phyloP scores from a whole-genome alignment of 92 coral and sea anemone species.

The Siderastrea siderea region DNA sequence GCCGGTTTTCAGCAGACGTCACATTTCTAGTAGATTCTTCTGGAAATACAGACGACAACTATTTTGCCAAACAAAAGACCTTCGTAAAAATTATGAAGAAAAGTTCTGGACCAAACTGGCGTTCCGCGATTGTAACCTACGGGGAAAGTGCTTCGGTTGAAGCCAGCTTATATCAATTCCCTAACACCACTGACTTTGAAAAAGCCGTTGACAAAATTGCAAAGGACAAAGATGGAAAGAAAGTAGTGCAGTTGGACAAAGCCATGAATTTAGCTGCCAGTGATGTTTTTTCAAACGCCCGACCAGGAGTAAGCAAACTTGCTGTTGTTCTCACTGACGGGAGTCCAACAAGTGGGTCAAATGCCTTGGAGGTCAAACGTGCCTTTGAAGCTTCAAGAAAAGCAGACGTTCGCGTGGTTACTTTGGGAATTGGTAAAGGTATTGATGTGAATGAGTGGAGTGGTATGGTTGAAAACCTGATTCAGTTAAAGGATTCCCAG shows the following conservation, averaged over 20 bases:
- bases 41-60: slow-evolving; percentile 13
- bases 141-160: slow-evolving; percentile 39
- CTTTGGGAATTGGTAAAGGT: slow-evolving; percentile 50
- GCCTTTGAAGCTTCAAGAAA: slow-evolving; percentile 13
- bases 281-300: slow-evolving; percentile 56
- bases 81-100: slow-evolving; percentile 44
- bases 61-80: slow-evolving; percentile 48
- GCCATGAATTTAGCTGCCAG: slow-evolving; percentile 74
- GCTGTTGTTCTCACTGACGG: slow-evolving; percentile 67
- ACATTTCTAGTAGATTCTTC: slow-evolving; percentile 65
- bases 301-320: slow-evolving; percentile 52
- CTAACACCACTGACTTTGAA: slow-evolving; percentile 29
- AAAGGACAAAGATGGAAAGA: slow-evolving; percentile 10
- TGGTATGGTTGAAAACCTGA: slow-evolving; percentile 32
- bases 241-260: slow-evolving; percentile 29
- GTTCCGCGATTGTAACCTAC: slow-evolving; percentile 63
- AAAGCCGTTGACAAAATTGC: slow-evolving; percentile 47
- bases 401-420: slow-evolving; percentile 51
- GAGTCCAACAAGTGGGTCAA: slow-evolving; percentile 21
- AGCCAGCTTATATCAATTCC: slow-evolving; percentile 21
- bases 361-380: slow-evolving; percentile 8
- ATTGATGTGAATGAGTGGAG: slow-evolving; percentile 20
- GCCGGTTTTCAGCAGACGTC: slow-evolving; percentile 50
- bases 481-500: slow-evolving; percentile 9
- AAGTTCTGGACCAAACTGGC: slow-evolving; percentile 40